A percentile compares a stretch with the other conserved stretches of the same genome.
Conservation (phyloP, 2,797 vertebrate genomes). For the Oreortyx pictus region DNA sequence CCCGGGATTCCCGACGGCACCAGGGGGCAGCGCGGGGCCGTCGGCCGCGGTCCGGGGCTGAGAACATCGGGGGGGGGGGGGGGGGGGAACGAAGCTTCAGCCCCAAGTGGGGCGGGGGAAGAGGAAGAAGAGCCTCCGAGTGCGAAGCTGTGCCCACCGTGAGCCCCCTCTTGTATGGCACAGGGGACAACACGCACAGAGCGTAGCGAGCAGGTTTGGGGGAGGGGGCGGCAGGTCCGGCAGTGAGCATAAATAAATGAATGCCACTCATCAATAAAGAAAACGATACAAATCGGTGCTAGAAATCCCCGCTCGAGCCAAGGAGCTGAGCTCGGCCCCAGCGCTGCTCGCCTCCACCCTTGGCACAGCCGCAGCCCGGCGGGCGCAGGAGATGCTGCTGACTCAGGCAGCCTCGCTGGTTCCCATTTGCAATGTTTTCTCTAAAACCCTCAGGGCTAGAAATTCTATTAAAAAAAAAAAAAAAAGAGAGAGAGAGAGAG, state of each 20-base stretch:
- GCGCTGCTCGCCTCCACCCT: neutral
- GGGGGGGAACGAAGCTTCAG: neutral
- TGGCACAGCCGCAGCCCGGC: neutral
- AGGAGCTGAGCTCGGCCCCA: neutral
- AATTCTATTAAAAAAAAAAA: neutral
- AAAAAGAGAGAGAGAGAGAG: too few species aligned
- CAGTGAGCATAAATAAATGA: neutral
- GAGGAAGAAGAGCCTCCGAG: neutral
- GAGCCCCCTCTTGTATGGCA: neutral
- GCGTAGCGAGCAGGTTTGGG: too few species aligned
- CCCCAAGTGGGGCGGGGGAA: too few species aligned
- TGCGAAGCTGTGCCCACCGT: fast-evolving
- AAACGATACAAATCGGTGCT: neutral
- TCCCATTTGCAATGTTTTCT: neutral
- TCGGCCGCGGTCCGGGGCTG: neutral
- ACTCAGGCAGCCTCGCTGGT: neutral
- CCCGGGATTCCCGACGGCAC: neutral
- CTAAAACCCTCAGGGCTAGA: neutral
- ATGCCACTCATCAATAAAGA: neutral
- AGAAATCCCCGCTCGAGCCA: neutral
- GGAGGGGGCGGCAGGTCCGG: neutral
- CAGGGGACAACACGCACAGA: neutral
- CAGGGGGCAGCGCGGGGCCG: neutral
- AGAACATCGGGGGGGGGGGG: neutral
- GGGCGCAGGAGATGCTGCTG: neutral